Base-by-base conservation (phyloP, 2,113 vertebrate genomes). In the Arothron firmamentum region DNA sequence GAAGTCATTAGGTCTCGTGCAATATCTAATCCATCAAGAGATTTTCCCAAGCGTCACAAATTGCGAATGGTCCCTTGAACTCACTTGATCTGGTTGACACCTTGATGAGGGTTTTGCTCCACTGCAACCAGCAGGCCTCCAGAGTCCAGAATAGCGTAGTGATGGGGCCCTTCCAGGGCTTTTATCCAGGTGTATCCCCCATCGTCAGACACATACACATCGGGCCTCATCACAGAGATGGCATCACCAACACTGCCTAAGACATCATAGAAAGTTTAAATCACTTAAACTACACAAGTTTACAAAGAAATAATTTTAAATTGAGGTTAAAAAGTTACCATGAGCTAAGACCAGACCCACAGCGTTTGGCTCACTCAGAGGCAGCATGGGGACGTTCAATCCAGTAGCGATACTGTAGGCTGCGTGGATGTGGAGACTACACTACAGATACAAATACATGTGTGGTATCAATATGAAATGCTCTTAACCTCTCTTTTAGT, bases 171-270 rank as follows among this genome's bases (percentile, higher is more conserved):
- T 48, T 89, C 60, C 31, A 97, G 90, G 74, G 94, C 94, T 78
- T 89, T 88, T 0, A 90, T 65, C 96, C 96, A 97, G 1, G 92
- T 92, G 82, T 98, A 97, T 8, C 96, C 96, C 0, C 96, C 96
- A 3, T 98, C 95, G 56, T 97, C 94, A 10, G 96, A 96, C 72
- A 97, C 93, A 53, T 94, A 98, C 52, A 97, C 95, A 5, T 96
- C 94, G 0, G 95, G 94, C 50, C 73, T 89, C 88, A 93, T 87
- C 78, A 93, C 85, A 0, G 95, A 95, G 79, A 94, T 92, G 41
- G 92, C 88, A 14, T 95, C 93, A 6, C 95, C 95, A 6, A 96
- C 93, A 1, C 94, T 98, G 41, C 95, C 96, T 98, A 47, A 62
- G 15, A 55, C 3, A 38, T 34, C 3, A 58, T 3, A 45, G 47